Base-by-base conservation (phyloP, 2,888 invertebrate genomes). In the Plebejus anna region DNA sequence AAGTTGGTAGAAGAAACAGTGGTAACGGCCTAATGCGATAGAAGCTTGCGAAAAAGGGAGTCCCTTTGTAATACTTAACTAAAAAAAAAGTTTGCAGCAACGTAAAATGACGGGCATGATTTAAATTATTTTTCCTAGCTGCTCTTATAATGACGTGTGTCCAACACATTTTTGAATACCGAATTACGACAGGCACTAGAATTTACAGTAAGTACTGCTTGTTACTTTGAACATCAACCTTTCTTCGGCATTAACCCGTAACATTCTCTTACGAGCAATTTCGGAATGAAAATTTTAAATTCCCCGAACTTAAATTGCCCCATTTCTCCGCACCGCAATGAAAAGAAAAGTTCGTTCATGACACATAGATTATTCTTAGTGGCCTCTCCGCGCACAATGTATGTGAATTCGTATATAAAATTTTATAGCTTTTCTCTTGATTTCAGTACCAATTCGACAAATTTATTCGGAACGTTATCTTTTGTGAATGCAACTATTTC, bases 341-440 rank as follows among this genome's bases (percentile, higher is more conserved):
- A 89, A 90, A 88, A 87, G 88, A 89, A 89, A 88, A 89, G 85
- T 88, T 88, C 80, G 82, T 89, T 87, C 85, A 86, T 83, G 88
- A 87, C 87, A 87, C 86, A 88, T 89, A 89, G 84, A 90, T 89
- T 88, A 89, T 85, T 84, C 85, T 82, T 89, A 88, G 88, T 89
- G 85, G 83, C 84, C 88, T 85, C 87, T 88, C 89, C 89, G 88
- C 88, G 87, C 88, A 88, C 87, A 89, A 88, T 90, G 87, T 88
- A 88, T 87, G 87, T 84, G 86, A 87, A 89, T 86, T 88, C 87
- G 86, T 86, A 83, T 85, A 88, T 89, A 88, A 90, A 89, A 87
- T 89, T 89, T 90, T 89, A 90, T 87, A 84, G 82, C 82, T 83
- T 83, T 82, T 83, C 82, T 83, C 82, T 84, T 85, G 85, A 85